Evolutionary conservation across 2,113 vertebrate species (phyloP).

Genomic region (Leucosticte australis): DNA sequence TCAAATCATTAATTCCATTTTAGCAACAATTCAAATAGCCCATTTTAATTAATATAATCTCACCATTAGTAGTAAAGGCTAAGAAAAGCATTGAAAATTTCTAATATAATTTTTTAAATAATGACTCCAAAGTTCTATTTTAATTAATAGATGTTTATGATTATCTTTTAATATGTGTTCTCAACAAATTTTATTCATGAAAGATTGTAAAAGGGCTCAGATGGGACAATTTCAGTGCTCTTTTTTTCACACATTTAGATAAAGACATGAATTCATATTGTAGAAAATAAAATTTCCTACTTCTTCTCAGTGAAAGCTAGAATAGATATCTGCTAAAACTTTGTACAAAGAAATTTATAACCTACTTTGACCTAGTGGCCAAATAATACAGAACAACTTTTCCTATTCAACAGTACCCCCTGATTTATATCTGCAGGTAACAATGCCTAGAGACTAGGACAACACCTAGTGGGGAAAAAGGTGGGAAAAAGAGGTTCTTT

Average conservation of each 20-base stretch:
- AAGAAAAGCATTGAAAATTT: neutral
- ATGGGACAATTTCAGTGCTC: neutral
- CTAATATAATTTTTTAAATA: neutral
- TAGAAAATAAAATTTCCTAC: neutral
- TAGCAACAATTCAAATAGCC: neutral
- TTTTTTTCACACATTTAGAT: neutral
- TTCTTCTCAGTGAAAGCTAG: neutral
- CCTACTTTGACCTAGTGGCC: neutral
- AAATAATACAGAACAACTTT: neutral
- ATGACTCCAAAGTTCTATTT: neutral
- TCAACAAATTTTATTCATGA: neutral
- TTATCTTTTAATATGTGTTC: neutral
- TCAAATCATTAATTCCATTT: neutral
- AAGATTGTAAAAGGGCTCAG: neutral
- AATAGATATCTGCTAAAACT: neutral
- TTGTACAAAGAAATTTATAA: neutral
- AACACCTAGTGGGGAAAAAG: neutral
- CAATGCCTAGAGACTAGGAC: neutral
- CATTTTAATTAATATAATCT: neutral
- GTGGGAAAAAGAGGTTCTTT: accelerated
- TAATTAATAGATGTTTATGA: neutral
- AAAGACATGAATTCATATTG: neutral
- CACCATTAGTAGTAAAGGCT: neutral
- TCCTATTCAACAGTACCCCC: neutral
- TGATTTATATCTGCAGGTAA: neutral